Base-by-base conservation (phyloP, 2,888 invertebrate genomes). In the Patella ulyssiponensis region DNA sequence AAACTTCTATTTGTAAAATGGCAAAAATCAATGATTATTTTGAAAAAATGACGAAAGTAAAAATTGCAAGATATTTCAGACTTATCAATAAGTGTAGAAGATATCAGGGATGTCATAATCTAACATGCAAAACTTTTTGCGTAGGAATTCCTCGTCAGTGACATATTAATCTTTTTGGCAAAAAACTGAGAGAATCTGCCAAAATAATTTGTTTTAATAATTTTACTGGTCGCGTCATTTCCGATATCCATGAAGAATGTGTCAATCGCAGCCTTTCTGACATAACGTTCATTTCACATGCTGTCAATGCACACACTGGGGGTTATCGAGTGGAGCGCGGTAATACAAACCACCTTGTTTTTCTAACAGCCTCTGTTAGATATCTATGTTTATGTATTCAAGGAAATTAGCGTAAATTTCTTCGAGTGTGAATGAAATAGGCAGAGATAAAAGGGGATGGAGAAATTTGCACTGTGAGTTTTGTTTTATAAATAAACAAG, bases 331-430 rank as follows among this genome's bases (percentile, higher is more conserved):
- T 64, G 11, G 23, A 64, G 14, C 20, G 12, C 12, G 20, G 64
- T 23, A 64, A 64, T 64, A 64, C 64, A 64, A 64, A 64, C 64
- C 14, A 9, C 11, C 20, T 20, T 64, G 64, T 64, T 64, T 20
- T 23, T 64, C 64, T 64, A 64, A 12, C 23, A 64, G 64, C 23
- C 44, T 64, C 64, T 64, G 20, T 64, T 23, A 12, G 64, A 20
- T 64, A 64, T 15, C 23, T 64, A 20, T 64, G 64, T 64, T 64
- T 64, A 64, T 64, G 23, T 64, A 23, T 64, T 23, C 44, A 23
- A 23, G 20, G 64, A 64, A 64, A 64, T 64, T 64, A 64, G 64
- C 64, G 64, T 64, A 64, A 64, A 20, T 14, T 64, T 64, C 23
- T 64, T 64, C 20, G 9, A 64, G 64, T 64, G 64, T 64, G 64